Evolutionary conservation across 2,797 vertebrate genomes (phyloP).

Genomic region (Craterocephalus amniculus): DNA sequence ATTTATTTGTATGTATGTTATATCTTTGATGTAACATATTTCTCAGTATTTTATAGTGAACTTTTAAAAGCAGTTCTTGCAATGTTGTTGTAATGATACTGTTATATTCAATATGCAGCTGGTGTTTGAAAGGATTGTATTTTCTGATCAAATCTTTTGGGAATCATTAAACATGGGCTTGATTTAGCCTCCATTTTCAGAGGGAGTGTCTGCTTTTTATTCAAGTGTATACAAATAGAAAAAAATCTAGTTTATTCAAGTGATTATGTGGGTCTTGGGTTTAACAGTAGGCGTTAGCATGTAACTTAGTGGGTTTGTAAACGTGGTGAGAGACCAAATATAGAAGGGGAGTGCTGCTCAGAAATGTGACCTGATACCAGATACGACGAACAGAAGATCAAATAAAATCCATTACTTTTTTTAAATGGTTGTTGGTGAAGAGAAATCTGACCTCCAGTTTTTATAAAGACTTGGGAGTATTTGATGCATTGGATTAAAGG

Average conservation of each 20-base stretch:
- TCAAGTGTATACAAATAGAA: not conserved
- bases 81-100: slow-evolving; percentile 66
- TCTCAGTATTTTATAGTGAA: slow-evolving; percentile 83
- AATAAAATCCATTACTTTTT: no score
- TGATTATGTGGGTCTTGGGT: not conserved
- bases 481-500: no score
- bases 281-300: no score
- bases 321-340: no score
- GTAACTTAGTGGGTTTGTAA: no score
- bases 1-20: slow-evolving; percentile 77
- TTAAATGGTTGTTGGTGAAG: no score
- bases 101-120: slow-evolving; percentile 64
- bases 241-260: not conserved
- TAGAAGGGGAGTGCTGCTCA: no score
- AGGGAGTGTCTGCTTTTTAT: slow-evolving; percentile 26
- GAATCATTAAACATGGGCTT: slow-evolving; percentile 83
- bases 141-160: slow-evolving; percentile 82
- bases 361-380: no score
- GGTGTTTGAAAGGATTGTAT: slow-evolving; percentile 80
- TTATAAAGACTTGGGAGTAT: no score
- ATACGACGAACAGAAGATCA: no score
- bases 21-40: slow-evolving; percentile 77
- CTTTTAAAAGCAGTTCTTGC: slow-evolving; percentile 67
- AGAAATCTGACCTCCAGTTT: no score
- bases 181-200: slow-evolving; percentile 82